Conservation (phyloP, 2,888 invertebrate genomes). For the Ophonus ardosiacus region DNA sequence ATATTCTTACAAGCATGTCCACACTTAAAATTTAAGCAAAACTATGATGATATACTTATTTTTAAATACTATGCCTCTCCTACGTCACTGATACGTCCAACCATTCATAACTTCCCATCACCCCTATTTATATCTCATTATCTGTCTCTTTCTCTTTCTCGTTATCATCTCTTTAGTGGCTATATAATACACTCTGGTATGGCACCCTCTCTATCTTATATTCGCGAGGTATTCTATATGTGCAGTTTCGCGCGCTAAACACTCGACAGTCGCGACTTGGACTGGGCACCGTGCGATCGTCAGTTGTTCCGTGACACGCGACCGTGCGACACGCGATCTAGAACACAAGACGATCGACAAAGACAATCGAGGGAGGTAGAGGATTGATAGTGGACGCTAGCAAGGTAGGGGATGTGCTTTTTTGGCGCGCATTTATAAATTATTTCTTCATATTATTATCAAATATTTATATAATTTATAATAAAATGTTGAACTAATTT, state of each 20-base stretch:
- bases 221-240: slow-evolving; percentile 34
- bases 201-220: slow-evolving; percentile 18
- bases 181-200: not conserved
- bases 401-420: not conserved
- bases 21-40: not conserved
- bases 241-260: not conserved
- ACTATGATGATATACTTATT: not conserved
- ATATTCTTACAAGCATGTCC: not conserved
- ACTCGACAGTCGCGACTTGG: slow-evolving; percentile 32
- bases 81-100: not conserved
- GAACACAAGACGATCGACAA: not conserved
- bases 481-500: too few relatives aligned
- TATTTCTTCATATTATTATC: too few relatives aligned
- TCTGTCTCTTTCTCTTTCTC: slow-evolving; percentile 16
- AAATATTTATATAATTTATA: too few relatives aligned
- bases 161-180: not conserved
- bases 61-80: not conserved
- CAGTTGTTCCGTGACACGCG: slow-evolving; percentile 43
- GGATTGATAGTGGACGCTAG: not conserved
- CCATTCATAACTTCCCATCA: not conserved
- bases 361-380: not conserved
- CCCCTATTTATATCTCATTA: slow-evolving; percentile 2
- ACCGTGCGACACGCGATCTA: slow-evolving; percentile 38
- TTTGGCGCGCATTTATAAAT: too few relatives aligned
- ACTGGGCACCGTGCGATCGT: slow-evolving; percentile 6